Conservation (phyloP, 2,113 vertebrate species). For the Pollimyrus isidori region DNA sequence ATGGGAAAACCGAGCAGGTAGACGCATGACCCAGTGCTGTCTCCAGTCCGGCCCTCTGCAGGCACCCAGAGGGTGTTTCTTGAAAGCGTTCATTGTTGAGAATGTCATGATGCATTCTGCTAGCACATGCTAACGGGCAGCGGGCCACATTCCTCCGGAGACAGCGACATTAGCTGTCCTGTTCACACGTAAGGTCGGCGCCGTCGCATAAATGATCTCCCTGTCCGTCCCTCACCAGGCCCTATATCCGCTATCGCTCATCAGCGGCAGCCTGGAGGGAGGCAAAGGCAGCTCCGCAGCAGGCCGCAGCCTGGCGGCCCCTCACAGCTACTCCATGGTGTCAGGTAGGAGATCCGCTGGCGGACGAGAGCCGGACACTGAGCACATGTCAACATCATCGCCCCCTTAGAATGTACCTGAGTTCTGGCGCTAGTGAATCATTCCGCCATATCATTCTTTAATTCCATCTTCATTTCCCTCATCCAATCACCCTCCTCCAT, state of each 20-base stretch:
- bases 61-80: background rate
- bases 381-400: background rate
- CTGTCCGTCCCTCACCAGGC: conserved; percentile 53
- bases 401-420: background rate
- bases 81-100: background rate
- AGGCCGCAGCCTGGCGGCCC: conserved; percentile 67
- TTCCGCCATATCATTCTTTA: background rate
- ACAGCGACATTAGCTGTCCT: background rate
- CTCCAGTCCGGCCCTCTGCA: background rate
- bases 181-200: background rate
- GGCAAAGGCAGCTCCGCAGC: conserved; percentile 67
- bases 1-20: conserved; percentile 80
- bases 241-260: conserved; percentile 74
- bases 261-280: conserved; percentile 72
- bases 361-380: background rate
- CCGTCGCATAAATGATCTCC: background rate
- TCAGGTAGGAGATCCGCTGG: conserved; percentile 57
- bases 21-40: background rate
- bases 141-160: background rate
- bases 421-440: background rate
- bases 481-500: conserved; percentile 12
- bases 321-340: conserved; percentile 76
- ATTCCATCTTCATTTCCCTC: conserved; percentile 7
- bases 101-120: background rate
- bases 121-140: background rate